These are phyloP conservation scores for Ennomos erosarius DNA, from an alignment of 2,888 invertebrate genomes.

Conservation along the genomic window DNA sequence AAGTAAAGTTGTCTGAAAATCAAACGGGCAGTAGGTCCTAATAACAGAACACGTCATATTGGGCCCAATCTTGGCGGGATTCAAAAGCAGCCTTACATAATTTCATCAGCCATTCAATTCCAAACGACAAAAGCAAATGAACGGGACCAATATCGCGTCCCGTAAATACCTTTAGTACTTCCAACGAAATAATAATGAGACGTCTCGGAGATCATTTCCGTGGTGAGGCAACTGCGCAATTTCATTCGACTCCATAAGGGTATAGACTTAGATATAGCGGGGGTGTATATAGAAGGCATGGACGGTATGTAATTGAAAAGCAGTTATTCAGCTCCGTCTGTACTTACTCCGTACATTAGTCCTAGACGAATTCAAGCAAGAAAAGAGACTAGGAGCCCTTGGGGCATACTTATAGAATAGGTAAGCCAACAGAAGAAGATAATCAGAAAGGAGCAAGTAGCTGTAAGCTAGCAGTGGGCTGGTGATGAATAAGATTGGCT, in stretches of 20 bases:
- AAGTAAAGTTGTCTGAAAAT: no score
- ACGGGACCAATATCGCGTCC: slow-evolving; percentile 33
- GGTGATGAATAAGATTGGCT: no score
- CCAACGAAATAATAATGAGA: slow-evolving; percentile 39
- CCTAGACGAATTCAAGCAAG: no score
- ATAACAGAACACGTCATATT: no score
- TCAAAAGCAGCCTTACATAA: slow-evolving; percentile 2
- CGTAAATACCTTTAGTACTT: slow-evolving; percentile 30
- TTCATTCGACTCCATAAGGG: slow-evolving; percentile 38
- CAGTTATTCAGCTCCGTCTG: slow-evolving; percentile 13
- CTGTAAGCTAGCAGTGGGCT: no score
- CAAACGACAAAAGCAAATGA: slow-evolving; percentile 30
- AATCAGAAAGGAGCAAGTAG: no score
- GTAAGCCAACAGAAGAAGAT: no score
- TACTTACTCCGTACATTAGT: no score
- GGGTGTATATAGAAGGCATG: slow-evolving; percentile 25
- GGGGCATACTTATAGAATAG: no score
- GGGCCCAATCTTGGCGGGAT: neutral
- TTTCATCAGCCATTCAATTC: slow-evolving; percentile 15
- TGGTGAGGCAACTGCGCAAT: slow-evolving; percentile 39
- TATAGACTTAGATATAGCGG: slow-evolving; percentile 19
- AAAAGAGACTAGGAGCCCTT: no score
- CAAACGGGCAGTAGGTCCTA: no score
- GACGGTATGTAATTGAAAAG: slow-evolving; percentile 4
- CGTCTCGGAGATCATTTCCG: slow-evolving; percentile 41